A percentile compares a stretch with the other conserved stretches of the same genome.
Evolutionary conservation across 2,888 invertebrate species (phyloP).

Genomic region (Oscheius sp.): DNA sequence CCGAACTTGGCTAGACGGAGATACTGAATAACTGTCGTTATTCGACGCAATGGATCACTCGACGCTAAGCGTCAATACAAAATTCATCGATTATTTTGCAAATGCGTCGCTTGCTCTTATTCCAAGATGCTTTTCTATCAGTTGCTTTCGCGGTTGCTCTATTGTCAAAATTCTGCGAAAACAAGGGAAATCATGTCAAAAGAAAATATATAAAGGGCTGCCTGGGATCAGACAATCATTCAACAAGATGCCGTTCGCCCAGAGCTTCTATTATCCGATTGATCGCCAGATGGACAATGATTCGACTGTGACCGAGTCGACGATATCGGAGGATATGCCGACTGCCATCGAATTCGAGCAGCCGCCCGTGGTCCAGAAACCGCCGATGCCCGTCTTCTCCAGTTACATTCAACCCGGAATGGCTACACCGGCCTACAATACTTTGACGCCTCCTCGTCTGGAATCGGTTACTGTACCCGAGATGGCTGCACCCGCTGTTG

Average conservation of each 20-base stretch:
- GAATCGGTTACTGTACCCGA: background rate
- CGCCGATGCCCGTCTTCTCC: slow-evolving; percentile 10
- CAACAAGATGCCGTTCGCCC: background rate
- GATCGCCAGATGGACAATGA: background rate
- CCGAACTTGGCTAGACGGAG: too few species aligned
- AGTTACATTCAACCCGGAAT: background rate
- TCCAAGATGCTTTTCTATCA: too few species aligned
- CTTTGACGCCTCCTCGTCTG: background rate
- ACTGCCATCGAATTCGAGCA: background rate
- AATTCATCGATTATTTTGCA: too few species aligned
- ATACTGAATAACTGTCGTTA: too few species aligned
- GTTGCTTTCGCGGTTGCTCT: too few species aligned
- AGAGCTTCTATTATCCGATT: background rate
- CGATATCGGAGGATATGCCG: background rate
- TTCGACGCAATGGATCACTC: too few species aligned
- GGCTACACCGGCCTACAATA: background rate
- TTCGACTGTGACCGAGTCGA: background rate
- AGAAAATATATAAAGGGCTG: too few species aligned
- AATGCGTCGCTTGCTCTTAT: too few species aligned
- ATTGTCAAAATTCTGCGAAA: too few species aligned
- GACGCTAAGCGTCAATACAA: too few species aligned
- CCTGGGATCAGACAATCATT: too few species aligned
- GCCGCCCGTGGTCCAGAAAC: background rate
- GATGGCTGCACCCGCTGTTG: background rate
- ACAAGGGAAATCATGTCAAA: too few species aligned